Percentiles rank a stretch among this genome's conserved stretches.
Conservation (phyloP, 2,113 vertebrate species). For the Platysteira castanea region DNA sequence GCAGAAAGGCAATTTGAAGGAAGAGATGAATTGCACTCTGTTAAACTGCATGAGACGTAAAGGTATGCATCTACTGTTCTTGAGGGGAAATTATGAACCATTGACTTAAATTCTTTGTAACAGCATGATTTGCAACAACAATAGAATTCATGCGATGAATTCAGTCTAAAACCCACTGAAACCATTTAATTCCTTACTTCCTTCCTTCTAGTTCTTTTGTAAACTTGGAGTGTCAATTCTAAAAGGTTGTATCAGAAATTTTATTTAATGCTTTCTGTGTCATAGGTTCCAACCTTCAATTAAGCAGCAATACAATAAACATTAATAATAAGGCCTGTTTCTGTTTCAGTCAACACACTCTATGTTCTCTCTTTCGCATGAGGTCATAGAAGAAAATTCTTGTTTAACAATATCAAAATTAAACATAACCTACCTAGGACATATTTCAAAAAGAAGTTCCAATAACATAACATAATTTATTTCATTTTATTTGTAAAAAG, state of each 20-base stretch:
- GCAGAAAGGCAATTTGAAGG: neutral
- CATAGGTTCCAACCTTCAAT: neutral
- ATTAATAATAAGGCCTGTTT: neutral
- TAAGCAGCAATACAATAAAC: neutral
- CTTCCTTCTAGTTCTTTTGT: neutral
- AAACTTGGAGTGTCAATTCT: neutral
- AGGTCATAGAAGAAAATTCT: neutral
- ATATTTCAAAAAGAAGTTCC: neutral
- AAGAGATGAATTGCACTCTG: neutral
- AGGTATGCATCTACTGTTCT: neutral
- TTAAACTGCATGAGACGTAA: neutral
- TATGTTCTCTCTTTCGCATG: neutral
- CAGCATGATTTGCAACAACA: neutral
- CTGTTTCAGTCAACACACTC: neutral
- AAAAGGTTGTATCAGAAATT: neutral
- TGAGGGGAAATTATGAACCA: neutral
- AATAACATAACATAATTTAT: neutral
- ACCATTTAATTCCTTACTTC: neutral
- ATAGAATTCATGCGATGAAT: neutral
- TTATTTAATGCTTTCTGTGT: neutral
- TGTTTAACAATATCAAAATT: neutral
- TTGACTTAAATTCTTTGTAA: neutral
- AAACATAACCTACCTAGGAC: neutral
- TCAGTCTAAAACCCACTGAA: neutral
- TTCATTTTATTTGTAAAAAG: neutral